Evolutionary conservation across 2,888 invertebrate species (phyloP).

Genomic region (Corythucha ciliata): DNA sequence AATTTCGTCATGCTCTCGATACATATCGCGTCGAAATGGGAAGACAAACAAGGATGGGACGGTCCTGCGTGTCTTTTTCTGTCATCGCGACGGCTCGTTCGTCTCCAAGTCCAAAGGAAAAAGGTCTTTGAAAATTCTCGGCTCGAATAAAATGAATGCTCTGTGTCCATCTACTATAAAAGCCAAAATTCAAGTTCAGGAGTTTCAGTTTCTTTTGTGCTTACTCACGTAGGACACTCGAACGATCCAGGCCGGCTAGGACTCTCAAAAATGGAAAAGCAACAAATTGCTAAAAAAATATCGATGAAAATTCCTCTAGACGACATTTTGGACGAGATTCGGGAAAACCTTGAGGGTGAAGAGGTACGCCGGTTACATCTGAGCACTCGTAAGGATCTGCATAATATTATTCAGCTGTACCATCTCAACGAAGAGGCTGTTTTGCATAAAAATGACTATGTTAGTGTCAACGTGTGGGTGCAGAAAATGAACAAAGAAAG

Average conservation of each 20-base stretch:
- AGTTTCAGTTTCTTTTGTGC: constrained; percentile 26
- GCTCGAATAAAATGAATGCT: constrained; percentile 33
- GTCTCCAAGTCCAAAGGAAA: background rate
- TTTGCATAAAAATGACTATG: constrained; percentile 30
- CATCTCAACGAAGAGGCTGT: constrained; percentile 29
- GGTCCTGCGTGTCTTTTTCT: no score
- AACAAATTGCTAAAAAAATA: constrained; percentile 34
- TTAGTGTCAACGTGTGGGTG: constrained; percentile 33
- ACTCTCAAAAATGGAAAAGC: constrained; percentile 32
- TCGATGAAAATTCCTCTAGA: constrained; percentile 34
- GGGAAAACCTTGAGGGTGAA: constrained; percentile 26
- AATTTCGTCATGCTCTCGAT: no score
- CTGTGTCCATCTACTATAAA: constrained; percentile 35
- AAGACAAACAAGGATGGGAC: no score
- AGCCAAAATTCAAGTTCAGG: constrained; percentile 26
- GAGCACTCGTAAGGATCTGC: constrained; percentile 35
- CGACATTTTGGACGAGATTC: constrained; percentile 26
- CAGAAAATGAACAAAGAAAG: constrained; percentile 10
- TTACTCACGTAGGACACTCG: constrained; percentile 36
- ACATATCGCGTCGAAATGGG: no score
- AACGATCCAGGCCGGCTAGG: constrained; percentile 33
- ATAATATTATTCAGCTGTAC: constrained; percentile 34
- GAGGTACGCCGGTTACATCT: no score
- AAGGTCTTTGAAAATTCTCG: constrained; percentile 20
- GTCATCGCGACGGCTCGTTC: constrained; percentile 18